Base-by-base conservation (phyloP, 2,888 invertebrate species). In the Bruchidius siliquastri region DNA sequence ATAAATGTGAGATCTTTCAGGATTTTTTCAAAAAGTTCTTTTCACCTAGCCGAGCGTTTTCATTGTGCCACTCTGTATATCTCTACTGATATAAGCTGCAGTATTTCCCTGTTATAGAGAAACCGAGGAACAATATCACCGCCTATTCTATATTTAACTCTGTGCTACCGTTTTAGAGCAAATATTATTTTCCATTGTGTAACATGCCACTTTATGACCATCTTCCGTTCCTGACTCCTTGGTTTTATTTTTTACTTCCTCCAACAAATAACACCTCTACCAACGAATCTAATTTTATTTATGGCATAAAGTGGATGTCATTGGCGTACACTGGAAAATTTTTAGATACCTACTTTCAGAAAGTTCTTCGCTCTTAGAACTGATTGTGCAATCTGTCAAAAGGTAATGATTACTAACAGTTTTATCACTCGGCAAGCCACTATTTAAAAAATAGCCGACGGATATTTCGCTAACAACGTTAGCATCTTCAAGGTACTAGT, bases 211-310 rank as follows among this genome's bases (percentile, higher is more conserved):
- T 77, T 77, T 77, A 77, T 76, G 76, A 75, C 71, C 67, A 72
- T 68, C 74, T 77, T 77, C 77, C 77, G 75, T 75, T 75, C 73
- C 74, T 72, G 67, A 73, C 74, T 76, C 74, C 74, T 26, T 70
- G 30, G 32, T 76, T 77, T 77, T 77, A 77, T 76, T 77, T 75
- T 74, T 70, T 72, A 76, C 76, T 77, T 77, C 77, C 77, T 76
- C 69, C 74, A 74, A 13, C 49, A 49, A 49, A 49, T 71, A 70
- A 30, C 21, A 73, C 22, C 49, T 49, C 49, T 13, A 49, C 49
- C 49, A 13, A 49, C 49, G 18, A 49, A 1, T 13, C 49, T 49
- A 49, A 49, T 49, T 49, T 49, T 49, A 49, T 49, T 49, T 49
- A 49, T 49, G 49, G 49, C 13, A 49, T 49, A 49, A 49, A 49